Conservation (phyloP, 1,140 invertebrate species). For the Coboldia fuscipes region DNA sequence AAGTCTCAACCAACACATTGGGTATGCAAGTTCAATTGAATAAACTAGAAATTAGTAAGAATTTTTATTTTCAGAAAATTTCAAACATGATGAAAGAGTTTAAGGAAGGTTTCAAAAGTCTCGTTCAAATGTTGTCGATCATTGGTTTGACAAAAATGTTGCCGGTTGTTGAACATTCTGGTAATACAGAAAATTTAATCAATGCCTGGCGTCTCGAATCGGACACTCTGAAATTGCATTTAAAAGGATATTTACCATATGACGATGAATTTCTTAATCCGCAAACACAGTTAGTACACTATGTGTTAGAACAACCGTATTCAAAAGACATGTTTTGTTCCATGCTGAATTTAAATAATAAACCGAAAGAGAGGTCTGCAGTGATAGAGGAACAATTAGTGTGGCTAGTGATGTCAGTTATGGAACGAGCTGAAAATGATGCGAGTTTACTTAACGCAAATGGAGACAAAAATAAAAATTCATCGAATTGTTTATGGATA, state of each 20-base stretch:
- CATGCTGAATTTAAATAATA: not conserved
- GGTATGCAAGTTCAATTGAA: no score
- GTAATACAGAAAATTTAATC: conserved; percentile 66
- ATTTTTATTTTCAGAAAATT: conserved; percentile 36
- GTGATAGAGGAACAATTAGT: conserved; percentile 85
- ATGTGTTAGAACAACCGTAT: conserved; percentile 87
- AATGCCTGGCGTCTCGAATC: conserved; percentile 86
- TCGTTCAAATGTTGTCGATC: conserved; percentile 88
- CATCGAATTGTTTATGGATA: conserved; percentile 71
- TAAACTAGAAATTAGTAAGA: no score
- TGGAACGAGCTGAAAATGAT: conserved; percentile 71
- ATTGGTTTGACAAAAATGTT: conserved; percentile 75
- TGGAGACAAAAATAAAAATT: conserved; percentile 8
- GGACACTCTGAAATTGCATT: conserved; percentile 59
- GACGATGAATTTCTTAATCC: conserved; percentile 74
- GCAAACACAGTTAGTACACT: conserved; percentile 67
- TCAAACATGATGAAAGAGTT: conserved; percentile 68
- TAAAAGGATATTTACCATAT: conserved; percentile 85
- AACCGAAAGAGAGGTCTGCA: conserved; percentile 32
- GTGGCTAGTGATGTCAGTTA: conserved; percentile 72
- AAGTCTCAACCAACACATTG: conserved; percentile 77
- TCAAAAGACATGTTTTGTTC: conserved; percentile 69
- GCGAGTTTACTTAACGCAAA: conserved; percentile 11
- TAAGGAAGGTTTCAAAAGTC: conserved; percentile 75
- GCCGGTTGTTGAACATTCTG: conserved; percentile 84